phyloP scores from a whole-genome alignment of 2,113 vertebrate genomes.

The Paradoxurus hermaphroditus region DNA sequence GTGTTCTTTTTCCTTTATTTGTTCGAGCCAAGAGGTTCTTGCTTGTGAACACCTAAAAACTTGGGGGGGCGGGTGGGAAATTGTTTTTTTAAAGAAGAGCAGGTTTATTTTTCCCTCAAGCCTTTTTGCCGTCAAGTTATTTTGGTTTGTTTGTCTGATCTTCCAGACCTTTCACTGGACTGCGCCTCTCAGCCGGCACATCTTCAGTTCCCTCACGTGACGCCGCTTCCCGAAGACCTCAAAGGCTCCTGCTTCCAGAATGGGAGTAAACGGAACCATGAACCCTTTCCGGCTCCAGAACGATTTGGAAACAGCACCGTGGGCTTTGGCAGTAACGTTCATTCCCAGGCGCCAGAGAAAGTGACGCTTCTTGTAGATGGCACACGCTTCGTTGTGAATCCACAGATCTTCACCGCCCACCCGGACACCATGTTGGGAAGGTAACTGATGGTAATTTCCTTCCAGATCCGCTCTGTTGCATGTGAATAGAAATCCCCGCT shows the following conservation, averaged over 20 bases:
- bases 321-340: slow-evolving; percentile 65
- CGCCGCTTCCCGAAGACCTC: slow-evolving; percentile 75
- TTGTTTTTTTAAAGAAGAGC: background rate
- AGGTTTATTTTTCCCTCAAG: background rate
- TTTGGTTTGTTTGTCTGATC: slow-evolving; percentile 35
- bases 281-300: slow-evolving; percentile 77
- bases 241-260: slow-evolving; percentile 77
- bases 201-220: slow-evolving; percentile 61
- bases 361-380: slow-evolving; percentile 88
- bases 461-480: background rate
- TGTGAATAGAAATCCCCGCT: background rate
- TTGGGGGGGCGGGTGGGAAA: background rate
- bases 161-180: slow-evolving; percentile 66
- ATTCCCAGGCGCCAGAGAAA: slow-evolving; percentile 82
- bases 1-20: slow-evolving; percentile 25
- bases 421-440: slow-evolving; percentile 90
- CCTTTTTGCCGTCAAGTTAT: background rate
- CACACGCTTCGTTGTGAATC: slow-evolving; percentile 88
- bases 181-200: slow-evolving; percentile 47
- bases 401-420: slow-evolving; percentile 87
- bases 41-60: background rate
- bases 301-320: slow-evolving; percentile 74
- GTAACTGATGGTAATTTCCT: slow-evolving; percentile 66
- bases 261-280: slow-evolving; percentile 78
- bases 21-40: background rate